A percentile compares a stretch with the other conserved stretches of the same genome.
phyloP scores from a whole-genome alignment of 2,113 vertebrate genomes.

The Pseudolaguvia tuberculata region DNA sequence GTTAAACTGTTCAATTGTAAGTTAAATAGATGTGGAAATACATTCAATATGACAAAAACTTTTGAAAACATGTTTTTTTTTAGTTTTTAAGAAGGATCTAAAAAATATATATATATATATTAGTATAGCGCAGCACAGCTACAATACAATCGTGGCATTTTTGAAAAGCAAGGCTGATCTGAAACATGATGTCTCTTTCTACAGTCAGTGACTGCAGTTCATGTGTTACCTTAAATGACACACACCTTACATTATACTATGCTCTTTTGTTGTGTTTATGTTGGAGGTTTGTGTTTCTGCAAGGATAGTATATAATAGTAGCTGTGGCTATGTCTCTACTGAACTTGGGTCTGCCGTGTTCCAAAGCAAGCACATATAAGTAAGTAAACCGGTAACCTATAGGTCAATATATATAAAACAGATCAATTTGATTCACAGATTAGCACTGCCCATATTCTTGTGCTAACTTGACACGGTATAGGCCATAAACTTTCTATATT shows the following conservation, averaged over 20 bases:
- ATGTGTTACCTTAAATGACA: not conserved
- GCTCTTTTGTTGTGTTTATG: constrained; percentile 17
- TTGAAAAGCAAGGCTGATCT: not conserved
- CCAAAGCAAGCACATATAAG: constrained; percentile 20
- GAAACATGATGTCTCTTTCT: constrained; percentile 16
- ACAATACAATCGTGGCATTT: not conserved
- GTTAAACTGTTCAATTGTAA: not conserved
- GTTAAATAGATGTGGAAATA: not conserved
- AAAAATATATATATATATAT: too few species aligned
- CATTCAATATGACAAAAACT: not conserved
- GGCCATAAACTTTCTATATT: constrained; percentile 41
- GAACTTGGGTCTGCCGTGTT: constrained; percentile 7
- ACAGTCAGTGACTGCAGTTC: not conserved
- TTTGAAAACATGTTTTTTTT: too few species aligned
- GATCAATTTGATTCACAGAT: constrained; percentile 41
- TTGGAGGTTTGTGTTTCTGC: too few species aligned
- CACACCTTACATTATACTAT: not conserved
- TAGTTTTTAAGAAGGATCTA: too few species aligned
- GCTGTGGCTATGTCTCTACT: constrained; percentile 19
- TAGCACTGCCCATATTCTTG: constrained; percentile 39
- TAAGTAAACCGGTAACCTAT: constrained; percentile 6
- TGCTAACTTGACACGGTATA: constrained; percentile 19
- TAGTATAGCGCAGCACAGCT: too few species aligned
- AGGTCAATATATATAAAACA: constrained; percentile 32
- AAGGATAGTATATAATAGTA: constrained; percentile 1